Conservation (phyloP, 64 coral and sea anemone genomes). For the Montipora efflorescens region DNA sequence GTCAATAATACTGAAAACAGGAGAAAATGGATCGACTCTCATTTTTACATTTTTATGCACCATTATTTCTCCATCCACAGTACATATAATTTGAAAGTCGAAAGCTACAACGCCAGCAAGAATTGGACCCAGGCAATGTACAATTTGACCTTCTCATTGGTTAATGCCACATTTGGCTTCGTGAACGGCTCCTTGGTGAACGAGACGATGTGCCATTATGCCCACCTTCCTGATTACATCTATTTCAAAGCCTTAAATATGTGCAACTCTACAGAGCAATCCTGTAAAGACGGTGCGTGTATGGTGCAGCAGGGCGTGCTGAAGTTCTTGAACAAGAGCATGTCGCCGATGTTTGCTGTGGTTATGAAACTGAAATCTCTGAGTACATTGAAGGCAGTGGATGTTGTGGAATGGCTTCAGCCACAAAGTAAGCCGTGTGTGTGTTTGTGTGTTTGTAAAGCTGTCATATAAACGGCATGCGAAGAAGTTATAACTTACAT, state of each 20-base stretch:
- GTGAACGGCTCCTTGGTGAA: slow-evolving; percentile 75
- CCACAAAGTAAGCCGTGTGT: not conserved
- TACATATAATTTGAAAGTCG: slow-evolving; percentile 41
- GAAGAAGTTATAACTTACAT: no score
- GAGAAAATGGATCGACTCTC: not conserved
- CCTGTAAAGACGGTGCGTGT: slow-evolving; percentile 28
- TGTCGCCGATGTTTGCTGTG: slow-evolving; percentile 7
- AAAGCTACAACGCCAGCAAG: slow-evolving; percentile 25
- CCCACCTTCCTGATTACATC: slow-evolving; percentile 31
- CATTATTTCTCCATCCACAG: slow-evolving; percentile 10
- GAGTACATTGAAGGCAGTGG: slow-evolving; percentile 11
- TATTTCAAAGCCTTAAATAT: slow-evolving; percentile 52
- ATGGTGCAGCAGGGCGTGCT: slow-evolving; percentile 48
- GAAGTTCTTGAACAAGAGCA: slow-evolving; percentile 10
- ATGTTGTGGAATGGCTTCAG: slow-evolving; percentile 36
- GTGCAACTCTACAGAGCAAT: slow-evolving; percentile 48
- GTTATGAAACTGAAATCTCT: not conserved
- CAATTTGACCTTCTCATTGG: not conserved
- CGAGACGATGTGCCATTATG: slow-evolving; percentile 44
- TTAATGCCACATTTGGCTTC: slow-evolving; percentile 65
- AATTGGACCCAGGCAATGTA: slow-evolving; percentile 53
- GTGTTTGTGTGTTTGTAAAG: not conserved
- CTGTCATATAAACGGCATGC: not conserved
- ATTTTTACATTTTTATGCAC: not conserved
- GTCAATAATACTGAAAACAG: not conserved